phyloP scores from a whole-genome alignment of 2,113 vertebrate species.

The Galbula dea region DNA sequence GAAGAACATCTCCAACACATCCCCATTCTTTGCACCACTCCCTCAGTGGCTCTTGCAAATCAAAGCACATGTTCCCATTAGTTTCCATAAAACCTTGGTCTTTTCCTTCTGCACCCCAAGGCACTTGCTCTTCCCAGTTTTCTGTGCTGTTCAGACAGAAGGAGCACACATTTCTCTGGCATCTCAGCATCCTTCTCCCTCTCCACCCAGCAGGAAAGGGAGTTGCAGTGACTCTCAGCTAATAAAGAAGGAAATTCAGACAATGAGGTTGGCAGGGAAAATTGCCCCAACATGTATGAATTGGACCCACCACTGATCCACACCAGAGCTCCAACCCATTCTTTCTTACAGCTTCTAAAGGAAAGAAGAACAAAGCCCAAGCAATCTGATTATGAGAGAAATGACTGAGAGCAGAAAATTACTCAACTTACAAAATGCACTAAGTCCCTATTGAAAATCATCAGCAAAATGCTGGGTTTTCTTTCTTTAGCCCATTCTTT shows the following conservation, averaged over 20 bases:
- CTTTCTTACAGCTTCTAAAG: neutral
- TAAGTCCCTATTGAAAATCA: slow-evolving; percentile 14
- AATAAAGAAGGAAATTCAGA: slow-evolving; percentile 1
- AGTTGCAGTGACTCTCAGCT: neutral
- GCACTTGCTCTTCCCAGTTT: neutral
- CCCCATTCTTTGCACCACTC: neutral
- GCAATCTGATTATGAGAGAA: neutral
- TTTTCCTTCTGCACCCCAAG: neutral
- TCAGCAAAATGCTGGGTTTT: neutral
- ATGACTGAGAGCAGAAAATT: slow-evolving; percentile 29
- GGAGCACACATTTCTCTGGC: neutral
- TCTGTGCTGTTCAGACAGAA: neutral
- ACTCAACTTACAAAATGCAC: slow-evolving; percentile 13
- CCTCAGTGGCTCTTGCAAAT: neutral
- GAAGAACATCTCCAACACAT: neutral
- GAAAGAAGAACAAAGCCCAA: slow-evolving; percentile 38
- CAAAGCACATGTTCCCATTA: neutral
- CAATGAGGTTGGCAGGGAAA: neutral
- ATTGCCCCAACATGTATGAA: neutral
- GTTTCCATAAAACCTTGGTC: neutral
- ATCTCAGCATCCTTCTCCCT: neutral
- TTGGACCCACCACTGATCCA: neutral
- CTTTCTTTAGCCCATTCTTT: neutral
- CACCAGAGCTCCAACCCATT: neutral
- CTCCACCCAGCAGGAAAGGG: neutral